Evolutionary conservation across 2,888 invertebrate genomes (phyloP).

Genomic region (Leucoma salicis): DNA sequence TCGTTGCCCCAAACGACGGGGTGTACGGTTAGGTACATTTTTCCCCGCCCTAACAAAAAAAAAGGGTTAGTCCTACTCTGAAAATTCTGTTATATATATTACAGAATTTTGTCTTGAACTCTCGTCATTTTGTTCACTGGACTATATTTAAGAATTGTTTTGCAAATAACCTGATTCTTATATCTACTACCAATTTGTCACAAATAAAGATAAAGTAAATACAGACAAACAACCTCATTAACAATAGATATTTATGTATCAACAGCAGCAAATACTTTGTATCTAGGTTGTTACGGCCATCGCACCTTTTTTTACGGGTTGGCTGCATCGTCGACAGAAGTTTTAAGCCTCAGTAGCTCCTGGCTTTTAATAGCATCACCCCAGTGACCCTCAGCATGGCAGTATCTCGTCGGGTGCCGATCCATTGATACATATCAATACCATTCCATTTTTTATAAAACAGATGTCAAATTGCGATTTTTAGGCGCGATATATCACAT

Average conservation of each 20-base stretch:
- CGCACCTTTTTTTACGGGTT: constrained; percentile 57
- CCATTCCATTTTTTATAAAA: constrained; percentile 17
- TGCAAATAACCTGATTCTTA: background rate
- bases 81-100: too few relatives aligned
- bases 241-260: background rate
- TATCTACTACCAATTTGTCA: background rate
- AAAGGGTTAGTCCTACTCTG: too few relatives aligned
- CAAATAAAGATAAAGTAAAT: background rate
- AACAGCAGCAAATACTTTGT: constrained; percentile 22
- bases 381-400: constrained; percentile 40
- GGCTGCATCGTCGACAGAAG: constrained; percentile 44
- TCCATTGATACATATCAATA: constrained; percentile 41
- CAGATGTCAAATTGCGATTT: constrained; percentile 14
- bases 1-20: too few relatives aligned
- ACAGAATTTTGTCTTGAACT: too few relatives aligned
- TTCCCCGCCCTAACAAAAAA: too few relatives aligned
- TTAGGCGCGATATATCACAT: constrained; percentile 18
- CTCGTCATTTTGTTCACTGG: too few relatives aligned
- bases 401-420: constrained; percentile 51
- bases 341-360: constrained; percentile 49
- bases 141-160: background rate
- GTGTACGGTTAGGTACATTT: too few relatives aligned
- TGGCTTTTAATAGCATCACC: constrained; percentile 57
- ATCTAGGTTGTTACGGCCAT: constrained; percentile 61
- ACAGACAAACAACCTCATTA: background rate